These are phyloP conservation scores for Pyrocephalus nanus DNA, from an alignment of 2,797 vertebrate species.

Conservation along the genomic window DNA sequence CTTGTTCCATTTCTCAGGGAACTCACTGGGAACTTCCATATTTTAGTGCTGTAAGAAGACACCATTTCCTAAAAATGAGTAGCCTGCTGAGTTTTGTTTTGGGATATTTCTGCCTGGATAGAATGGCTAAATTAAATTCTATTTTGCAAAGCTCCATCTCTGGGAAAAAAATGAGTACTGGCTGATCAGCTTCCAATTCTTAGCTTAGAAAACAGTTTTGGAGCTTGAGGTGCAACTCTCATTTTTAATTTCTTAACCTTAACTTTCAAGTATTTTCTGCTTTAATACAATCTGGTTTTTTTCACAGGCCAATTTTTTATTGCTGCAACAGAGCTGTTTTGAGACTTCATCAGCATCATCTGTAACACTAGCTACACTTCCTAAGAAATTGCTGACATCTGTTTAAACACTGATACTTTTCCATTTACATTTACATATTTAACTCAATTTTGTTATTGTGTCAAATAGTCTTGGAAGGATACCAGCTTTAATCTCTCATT, in stretches of 20 bases:
- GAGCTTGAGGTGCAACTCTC: neutral
- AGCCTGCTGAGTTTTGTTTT: neutral
- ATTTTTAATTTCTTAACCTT: neutral
- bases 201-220: neutral
- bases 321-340: neutral
- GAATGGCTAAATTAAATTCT: neutral
- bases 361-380: neutral
- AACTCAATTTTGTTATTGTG: neutral
- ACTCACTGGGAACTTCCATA: neutral
- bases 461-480: neutral
- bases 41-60: neutral
- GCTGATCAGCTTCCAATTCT: neutral
- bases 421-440: neutral
- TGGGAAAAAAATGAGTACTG: neutral
- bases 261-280: neutral
- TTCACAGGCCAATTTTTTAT: neutral
- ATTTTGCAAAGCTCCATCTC: neutral
- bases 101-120: neutral
- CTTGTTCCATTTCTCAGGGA: neutral
- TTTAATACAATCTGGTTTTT: neutral
- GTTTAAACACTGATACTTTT: neutral
- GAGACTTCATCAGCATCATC: neutral
- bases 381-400: slow-evolving; percentile 12
- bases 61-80: neutral
- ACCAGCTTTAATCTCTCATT: neutral